Evolutionary conservation across 1,140 invertebrate species (phyloP), one percentile per base, ranked within the genome.

Genomic region (Nixonia krombeini): DNA sequence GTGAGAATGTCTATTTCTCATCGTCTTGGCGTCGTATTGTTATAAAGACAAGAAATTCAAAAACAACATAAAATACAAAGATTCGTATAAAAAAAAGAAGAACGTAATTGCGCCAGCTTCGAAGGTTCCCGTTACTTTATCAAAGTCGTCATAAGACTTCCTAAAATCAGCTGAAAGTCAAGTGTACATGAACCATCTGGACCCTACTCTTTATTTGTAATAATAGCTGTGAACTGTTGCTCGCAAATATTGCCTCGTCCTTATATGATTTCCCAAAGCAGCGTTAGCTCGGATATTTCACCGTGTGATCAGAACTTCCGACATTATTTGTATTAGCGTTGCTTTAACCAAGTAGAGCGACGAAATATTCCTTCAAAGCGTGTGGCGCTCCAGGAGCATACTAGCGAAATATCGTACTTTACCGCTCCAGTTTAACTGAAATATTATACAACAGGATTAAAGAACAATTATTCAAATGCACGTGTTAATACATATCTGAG

Each of bases 351-450:
- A 73, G 76, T 80, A 81, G 79, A 83, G 79, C 81, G 77, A 82
- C 79, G 81, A 80, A 83, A 82, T 78, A 82, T 76, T 76, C 71
- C 61, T 75, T 62, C 73, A 67, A 72, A 77, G 66, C 73, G 51
- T 72, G 49, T 64, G 59, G 47, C 41, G 58, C 41, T 53, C 40
- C 44, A 64, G 33, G 44, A 59, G 37, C 58, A 17, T 59, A 57
- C 45, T 52, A 18, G 51, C 45, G 38, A 72, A 65, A 55, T 44
- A 66, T 63, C 61, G 70, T 64, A 76, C 70, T 76, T 78, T 59
- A 78, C 75, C 66, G 72, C 76, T 83, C 76, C 73, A 70, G 64
- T 77, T 85, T 85, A 85, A 57, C 83, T 85, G 80, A 67, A 84
- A 85, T 78, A 65, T 28, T 16, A 44, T 15, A 42, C 5, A 25